phyloP scores from a whole-genome alignment of 1,140 invertebrate genomes.

The Tachypleus tridentatus region DNA sequence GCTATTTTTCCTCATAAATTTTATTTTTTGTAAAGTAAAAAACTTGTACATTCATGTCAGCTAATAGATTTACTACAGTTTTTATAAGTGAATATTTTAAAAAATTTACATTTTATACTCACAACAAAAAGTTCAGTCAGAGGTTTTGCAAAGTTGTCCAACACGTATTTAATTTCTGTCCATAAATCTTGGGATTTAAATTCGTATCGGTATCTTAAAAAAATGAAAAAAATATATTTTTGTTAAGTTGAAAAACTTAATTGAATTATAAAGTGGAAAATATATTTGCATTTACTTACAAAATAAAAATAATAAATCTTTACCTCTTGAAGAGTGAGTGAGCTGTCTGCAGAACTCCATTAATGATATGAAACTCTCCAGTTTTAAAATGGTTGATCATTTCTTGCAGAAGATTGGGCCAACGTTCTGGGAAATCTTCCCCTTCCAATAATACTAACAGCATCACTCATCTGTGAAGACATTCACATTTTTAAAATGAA shows the following conservation, averaged over 20 bases:
- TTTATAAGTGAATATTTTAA: background rate
- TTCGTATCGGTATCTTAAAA: slow-evolving; percentile 65
- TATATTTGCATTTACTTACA: too few relatives aligned
- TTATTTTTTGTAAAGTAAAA: too few relatives aligned
- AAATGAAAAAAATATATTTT: too few relatives aligned
- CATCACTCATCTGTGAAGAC: slow-evolving; percentile 60
- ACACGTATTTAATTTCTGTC: slow-evolving; percentile 92
- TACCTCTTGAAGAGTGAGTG: slow-evolving; percentile 87
- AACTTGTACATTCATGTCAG: too few relatives aligned
- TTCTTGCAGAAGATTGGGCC: slow-evolving; percentile 75
- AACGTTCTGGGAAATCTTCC: slow-evolving; percentile 87
- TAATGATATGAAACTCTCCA: slow-evolving; percentile 88
- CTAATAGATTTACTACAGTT: background rate
- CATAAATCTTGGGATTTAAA: slow-evolving; percentile 89
- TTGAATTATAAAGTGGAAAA: too few relatives aligned
- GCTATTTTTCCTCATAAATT: too few relatives aligned
- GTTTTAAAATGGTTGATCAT: slow-evolving; percentile 85
- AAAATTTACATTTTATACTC: slow-evolving; percentile 30
- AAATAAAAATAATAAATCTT: slow-evolving; percentile 5
- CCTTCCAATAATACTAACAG: slow-evolving; percentile 88
- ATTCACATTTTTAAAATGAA: too few relatives aligned
- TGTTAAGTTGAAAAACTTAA: too few relatives aligned
- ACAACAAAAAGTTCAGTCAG: slow-evolving; percentile 82
- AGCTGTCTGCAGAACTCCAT: slow-evolving; percentile 85
- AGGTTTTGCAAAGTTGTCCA: slow-evolving; percentile 84